Evolutionary conservation across 2,797 vertebrate genomes (phyloP).

Genomic region (Dendrocincla fuliginosa): DNA sequence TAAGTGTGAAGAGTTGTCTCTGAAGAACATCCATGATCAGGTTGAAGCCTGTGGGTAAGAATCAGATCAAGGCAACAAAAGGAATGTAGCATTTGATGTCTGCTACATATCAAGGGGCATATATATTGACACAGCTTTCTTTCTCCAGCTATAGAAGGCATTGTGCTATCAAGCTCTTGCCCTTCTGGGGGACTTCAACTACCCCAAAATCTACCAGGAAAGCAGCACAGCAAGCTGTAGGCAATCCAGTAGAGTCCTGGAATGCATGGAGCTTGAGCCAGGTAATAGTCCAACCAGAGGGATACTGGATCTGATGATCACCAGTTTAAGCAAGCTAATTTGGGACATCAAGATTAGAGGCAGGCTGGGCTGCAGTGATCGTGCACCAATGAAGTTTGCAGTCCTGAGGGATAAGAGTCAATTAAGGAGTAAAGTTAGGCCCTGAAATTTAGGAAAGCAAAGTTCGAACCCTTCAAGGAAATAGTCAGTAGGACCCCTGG

Average conservation of each 20-base stretch:
- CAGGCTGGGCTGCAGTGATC: neutral
- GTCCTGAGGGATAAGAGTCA: neutral
- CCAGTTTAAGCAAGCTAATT: neutral
- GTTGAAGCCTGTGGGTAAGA: neutral
- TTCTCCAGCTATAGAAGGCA: neutral
- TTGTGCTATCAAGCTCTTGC: accelerated
- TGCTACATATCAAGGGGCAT: neutral
- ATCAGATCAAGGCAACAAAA: neutral
- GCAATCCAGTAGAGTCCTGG: neutral
- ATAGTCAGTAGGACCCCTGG: too few species aligned
- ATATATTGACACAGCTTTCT: neutral
- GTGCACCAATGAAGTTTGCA: neutral
- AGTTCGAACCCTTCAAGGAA: neutral
- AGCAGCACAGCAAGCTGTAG: neutral
- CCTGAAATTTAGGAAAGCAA: neutral
- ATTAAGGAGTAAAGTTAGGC: neutral
- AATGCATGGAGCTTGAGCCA: neutral
- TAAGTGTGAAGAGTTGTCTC: neutral
- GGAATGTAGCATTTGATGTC: neutral
- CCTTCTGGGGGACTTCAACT: neutral
- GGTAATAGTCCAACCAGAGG: neutral
- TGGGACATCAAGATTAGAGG: neutral
- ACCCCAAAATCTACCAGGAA: neutral
- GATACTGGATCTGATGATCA: too few species aligned
- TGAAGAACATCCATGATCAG: neutral